Evolutionary conservation across 2,888 invertebrate genomes (phyloP).

Genomic region (Synanthedon vespiformis): DNA sequence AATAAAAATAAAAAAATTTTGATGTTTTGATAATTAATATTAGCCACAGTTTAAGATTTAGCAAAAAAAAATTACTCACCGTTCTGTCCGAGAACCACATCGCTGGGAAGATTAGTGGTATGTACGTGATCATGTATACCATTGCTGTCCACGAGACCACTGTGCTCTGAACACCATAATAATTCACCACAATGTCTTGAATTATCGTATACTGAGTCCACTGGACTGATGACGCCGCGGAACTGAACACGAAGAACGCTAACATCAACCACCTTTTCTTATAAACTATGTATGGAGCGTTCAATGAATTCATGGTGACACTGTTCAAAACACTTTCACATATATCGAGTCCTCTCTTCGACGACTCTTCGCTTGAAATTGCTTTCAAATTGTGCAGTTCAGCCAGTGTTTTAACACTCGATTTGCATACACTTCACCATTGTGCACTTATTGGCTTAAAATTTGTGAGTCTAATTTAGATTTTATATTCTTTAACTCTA

Average conservation of each 20-base stretch:
- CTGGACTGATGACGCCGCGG: conserved; percentile 92
- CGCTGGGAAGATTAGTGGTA: conserved; percentile 96
- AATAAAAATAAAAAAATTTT: no score
- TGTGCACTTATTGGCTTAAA: no score
- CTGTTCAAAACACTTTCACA: conserved; percentile 40
- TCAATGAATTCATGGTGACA: conserved; percentile 10
- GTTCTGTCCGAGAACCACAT: conserved; percentile 94
- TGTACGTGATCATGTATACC: conserved; percentile 97
- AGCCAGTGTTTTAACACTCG: conserved; percentile 9
- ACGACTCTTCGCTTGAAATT: conserved; percentile 13
- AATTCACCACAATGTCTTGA: conserved; percentile 79
- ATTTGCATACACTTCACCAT: not conserved
- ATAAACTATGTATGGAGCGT: conserved; percentile 69
- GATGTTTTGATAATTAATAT: no score
- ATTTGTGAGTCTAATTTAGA: no score
- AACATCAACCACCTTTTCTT: conserved; percentile 84
- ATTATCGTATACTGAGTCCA: conserved; percentile 98
- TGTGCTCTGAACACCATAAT: conserved; percentile 77
- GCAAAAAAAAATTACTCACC: conserved; percentile 70
- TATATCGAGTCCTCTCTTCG: conserved; percentile 12
- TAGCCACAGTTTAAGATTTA: no score
- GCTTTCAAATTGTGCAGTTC: conserved; percentile 20
- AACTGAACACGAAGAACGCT: conserved; percentile 85
- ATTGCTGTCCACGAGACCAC: conserved; percentile 96
- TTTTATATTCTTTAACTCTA: no score